A percentile compares a stretch with the other conserved stretches of the same genome.
These are phyloP conservation scores for Neoascia interrupta DNA, from an alignment of 2,888 invertebrate species.

Conservation along the genomic window DNA sequence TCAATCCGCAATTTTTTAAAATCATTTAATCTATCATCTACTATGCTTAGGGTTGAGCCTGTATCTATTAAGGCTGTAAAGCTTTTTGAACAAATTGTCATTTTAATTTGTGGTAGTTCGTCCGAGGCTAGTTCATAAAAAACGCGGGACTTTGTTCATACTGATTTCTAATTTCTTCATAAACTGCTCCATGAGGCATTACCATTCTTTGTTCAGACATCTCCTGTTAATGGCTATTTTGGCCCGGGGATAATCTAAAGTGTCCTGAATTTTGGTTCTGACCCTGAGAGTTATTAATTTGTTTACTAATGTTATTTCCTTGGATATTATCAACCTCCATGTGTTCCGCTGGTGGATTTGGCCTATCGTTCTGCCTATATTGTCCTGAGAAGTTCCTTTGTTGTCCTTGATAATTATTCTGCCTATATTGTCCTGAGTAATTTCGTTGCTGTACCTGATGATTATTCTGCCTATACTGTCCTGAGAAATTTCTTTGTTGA, in stretches of 20 bases:
- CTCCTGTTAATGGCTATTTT: slow-evolving; percentile 12
- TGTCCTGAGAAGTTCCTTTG: not conserved
- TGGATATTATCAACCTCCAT: slow-evolving; percentile 7
- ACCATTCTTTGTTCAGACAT: slow-evolving; percentile 3
- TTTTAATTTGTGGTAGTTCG: slow-evolving; percentile 4
- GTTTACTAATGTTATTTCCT: not conserved
- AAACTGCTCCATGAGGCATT: not conserved
- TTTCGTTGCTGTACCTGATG: not conserved
- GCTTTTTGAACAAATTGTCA: not conserved
- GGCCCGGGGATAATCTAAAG: not conserved
- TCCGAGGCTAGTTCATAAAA: slow-evolving; percentile 24
- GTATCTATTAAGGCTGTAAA: slow-evolving; percentile 8
- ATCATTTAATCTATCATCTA: slow-evolving; percentile 9
- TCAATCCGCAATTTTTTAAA: not conserved
- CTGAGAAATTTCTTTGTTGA: slow-evolving; percentile 1
- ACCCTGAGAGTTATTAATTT: slow-evolving; percentile 11
- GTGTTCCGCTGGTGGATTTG: not conserved
- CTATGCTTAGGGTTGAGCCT: slow-evolving; percentile 9
- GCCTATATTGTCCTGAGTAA: not conserved
- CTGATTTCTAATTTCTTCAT: not conserved
- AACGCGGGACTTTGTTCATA: slow-evolving; percentile 1
- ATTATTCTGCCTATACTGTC: not conserved
- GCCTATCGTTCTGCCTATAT: not conserved
- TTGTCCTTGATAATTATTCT: not conserved
- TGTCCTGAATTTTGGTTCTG: slow-evolving; percentile 10